Base-by-base conservation (phyloP, 23 tunicate species). In the Aplidium turbinatum region DNA sequence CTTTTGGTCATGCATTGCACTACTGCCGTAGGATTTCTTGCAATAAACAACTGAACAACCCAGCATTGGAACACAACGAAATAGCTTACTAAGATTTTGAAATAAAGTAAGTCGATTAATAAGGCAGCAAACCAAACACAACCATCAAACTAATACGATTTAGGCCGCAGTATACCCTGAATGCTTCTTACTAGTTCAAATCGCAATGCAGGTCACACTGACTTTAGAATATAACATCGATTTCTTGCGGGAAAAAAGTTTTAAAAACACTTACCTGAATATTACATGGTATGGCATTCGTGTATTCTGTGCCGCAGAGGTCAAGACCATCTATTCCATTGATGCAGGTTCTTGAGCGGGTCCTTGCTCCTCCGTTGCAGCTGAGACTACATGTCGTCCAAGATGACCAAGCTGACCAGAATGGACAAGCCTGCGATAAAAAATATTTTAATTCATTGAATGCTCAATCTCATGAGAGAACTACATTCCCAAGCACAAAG, bases 381-480 rank as follows among this genome's bases (percentile, higher is more conserved):
- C 34, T 39, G 22, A 35, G 42, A 73, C 77, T 87, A 54, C 95
- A 87, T 0, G 25, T 47, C 6, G 70, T 63, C 85, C 84, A 87
- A 2, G 55, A n/a, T 19, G 78, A 23, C 95, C 95, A 87, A 11
- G 63, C 21, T 4, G 71, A 57, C 95, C 95, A 87, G 23, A 35
- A 53, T 25, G 81, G 71, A 35, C 86, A 73, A 22, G 79, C 81
- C 86, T 73, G 28, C 6, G 16, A 27, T 28, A 35, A 18, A 5
- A 56, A 13, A 21, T 18, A 30, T 69, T 69, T 0, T 19, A 56
- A 56, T 26, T 9, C 9, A 42, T 42, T 9, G 48, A 9, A 16
- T 16, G 16, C 13, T 42, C 13, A 9, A 9, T 42, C 16, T 42
- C 16, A 42, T 42, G 48, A 9, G 48, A 42, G 48, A 42, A 42